Percentiles rank a stretch among this genome's conserved stretches.
Conservation (phyloP, 2,888 invertebrate genomes). For the Penaeus monodon region DNA sequence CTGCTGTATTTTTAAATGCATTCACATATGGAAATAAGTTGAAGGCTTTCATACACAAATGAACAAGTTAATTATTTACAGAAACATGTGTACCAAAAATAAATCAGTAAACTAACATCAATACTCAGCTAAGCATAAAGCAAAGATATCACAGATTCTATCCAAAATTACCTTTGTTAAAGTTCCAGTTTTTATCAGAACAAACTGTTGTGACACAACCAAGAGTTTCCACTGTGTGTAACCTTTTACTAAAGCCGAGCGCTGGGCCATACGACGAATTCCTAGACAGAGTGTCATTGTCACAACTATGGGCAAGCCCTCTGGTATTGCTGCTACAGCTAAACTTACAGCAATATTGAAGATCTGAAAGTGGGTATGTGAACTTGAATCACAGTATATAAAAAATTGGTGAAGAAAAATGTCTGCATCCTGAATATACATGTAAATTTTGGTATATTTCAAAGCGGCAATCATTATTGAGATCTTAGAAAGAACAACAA, state of each 20-base stretch:
- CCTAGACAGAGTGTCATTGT: conserved; percentile 98
- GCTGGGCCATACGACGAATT: conserved; percentile 98
- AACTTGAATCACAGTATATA: too few relatives aligned
- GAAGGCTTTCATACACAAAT: too few relatives aligned
- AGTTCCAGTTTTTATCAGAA: conserved; percentile 98
- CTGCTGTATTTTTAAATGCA: too few relatives aligned
- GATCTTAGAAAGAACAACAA: too few relatives aligned
- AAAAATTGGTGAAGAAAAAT: background rate
- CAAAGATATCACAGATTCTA: too few relatives aligned
- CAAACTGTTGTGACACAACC: conserved; percentile 90
- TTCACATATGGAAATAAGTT: too few relatives aligned
- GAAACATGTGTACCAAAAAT: too few relatives aligned
- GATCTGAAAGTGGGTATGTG: conserved; percentile 36
- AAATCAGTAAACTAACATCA: too few relatives aligned
- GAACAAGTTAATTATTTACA: too few relatives aligned
- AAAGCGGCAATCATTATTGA: too few relatives aligned
- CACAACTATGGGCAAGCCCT: conserved; percentile 98
- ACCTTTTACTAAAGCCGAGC: conserved; percentile 98
- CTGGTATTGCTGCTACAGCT: conserved; percentile 98
- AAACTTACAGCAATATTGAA: conserved; percentile 72
- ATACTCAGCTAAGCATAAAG: too few relatives aligned
- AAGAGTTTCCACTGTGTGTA: conserved; percentile 97
- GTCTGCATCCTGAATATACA: background rate
- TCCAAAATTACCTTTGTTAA: conserved; percentile 77
- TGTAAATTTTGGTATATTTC: too few relatives aligned